phyloP scores from a whole-genome alignment of 2,797 vertebrate genomes.

The Anolis apletophallus region DNA sequence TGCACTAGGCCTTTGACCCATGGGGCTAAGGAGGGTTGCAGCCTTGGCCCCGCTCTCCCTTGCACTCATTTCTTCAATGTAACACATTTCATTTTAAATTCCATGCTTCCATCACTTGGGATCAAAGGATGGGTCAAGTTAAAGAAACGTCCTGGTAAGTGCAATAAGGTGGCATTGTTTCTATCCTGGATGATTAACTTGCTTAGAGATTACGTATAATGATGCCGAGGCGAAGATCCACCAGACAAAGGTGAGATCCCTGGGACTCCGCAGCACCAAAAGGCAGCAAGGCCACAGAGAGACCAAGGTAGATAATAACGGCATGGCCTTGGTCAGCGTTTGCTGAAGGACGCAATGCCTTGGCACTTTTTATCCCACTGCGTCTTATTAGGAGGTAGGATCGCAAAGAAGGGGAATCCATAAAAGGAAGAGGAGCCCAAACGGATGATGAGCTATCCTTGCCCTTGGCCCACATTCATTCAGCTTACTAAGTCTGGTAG shows the following conservation, averaged over 20 bases:
- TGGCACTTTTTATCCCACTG: too few species aligned
- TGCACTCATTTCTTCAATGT: neutral
- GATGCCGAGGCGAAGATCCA: neutral
- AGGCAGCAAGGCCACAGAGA: too few species aligned
- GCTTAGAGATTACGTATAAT: neutral
- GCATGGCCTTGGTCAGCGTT: neutral
- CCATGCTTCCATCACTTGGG: conserved; percentile 40
- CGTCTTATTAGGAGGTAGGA: neutral
- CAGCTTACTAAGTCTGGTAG: neutral
- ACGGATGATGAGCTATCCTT: neutral
- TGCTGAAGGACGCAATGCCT: neutral
- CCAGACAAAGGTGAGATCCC: neutral
- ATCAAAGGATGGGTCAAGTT: conserved; percentile 46
- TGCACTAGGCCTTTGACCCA: too few species aligned
- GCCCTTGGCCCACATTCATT: neutral
- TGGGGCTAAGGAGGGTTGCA: neutral
- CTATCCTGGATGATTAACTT: neutral
- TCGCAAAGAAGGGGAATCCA: neutral
- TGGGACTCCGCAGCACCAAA: neutral
- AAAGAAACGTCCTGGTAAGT: conserved; percentile 49
- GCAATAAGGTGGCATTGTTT: too few species aligned
- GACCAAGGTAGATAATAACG: neutral
- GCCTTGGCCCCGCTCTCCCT: neutral
- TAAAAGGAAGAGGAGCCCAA: neutral
- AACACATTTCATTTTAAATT: conserved; percentile 30